phyloP scores from a whole-genome alignment of 2,888 invertebrate species.

The Nezara viridula region DNA sequence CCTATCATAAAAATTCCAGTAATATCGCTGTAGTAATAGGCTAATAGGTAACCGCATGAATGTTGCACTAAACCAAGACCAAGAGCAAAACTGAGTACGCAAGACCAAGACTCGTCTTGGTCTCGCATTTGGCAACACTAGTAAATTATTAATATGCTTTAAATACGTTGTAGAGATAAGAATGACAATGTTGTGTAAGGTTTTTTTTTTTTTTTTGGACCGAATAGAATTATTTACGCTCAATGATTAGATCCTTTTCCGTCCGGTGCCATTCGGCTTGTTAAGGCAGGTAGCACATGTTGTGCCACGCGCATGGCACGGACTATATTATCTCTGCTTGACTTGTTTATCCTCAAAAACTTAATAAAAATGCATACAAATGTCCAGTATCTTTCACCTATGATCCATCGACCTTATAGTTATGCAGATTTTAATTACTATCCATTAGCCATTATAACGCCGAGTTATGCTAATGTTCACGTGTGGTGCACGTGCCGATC shows the following conservation, averaged over 20 bases:
- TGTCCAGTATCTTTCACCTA: constrained; percentile 17
- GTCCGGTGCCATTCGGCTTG: not conserved
- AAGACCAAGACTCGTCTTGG: too few species aligned
- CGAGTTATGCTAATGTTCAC: constrained; percentile 50
- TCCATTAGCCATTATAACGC: constrained; percentile 29
- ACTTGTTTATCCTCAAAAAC: not conserved
- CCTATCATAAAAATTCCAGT: too few species aligned
- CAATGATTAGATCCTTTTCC: not conserved
- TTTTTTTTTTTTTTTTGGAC: not conserved
- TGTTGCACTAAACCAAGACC: too few species aligned
- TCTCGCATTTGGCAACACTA: too few species aligned
- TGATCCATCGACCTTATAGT: constrained; percentile 43
- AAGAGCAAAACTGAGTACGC: too few species aligned
- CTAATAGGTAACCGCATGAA: too few species aligned
- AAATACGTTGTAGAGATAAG: not conserved
- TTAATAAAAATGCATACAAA: constrained; percentile 37
- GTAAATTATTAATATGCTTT: not conserved
- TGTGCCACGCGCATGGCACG: constrained; percentile 34
- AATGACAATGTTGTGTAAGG: not conserved
- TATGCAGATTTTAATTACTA: constrained; percentile 52
- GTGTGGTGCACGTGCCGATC: constrained; percentile 53
- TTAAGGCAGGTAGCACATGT: constrained; percentile 46
- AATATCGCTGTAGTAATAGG: too few species aligned
- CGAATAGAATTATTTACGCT: constrained; percentile 1
- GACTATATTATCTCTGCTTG: constrained; percentile 35